Evolutionary conservation across 1,140 invertebrate species (phyloP).

Genomic region (Trichoplusia ni): DNA sequence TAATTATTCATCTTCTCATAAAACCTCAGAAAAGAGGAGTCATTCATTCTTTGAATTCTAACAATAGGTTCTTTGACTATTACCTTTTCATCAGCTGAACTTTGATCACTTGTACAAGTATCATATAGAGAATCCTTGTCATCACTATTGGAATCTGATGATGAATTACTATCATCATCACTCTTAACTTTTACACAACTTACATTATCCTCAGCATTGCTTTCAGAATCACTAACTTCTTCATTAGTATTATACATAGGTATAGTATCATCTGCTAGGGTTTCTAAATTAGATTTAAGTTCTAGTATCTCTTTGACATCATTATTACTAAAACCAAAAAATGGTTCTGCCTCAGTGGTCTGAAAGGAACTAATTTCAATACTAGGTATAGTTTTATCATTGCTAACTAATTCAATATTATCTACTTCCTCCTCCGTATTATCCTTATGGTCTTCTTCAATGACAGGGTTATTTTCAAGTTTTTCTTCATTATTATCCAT

Average conservation of each 20-base stretch:
- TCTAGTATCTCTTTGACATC: not conserved
- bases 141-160: constrained; percentile 1
- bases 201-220: constrained; percentile 9
- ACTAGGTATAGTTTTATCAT: constrained; percentile 3
- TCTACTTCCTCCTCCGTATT: constrained; percentile 4
- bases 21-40: constrained; percentile 58
- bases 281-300: too few relatives aligned
- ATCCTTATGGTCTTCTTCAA: not conserved
- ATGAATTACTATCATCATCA: constrained; percentile 8
- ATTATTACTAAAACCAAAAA: constrained; percentile 53
- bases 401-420: not conserved
- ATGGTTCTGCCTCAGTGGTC: constrained; percentile 54
- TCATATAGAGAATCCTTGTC: constrained; percentile 47
- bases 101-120: constrained; percentile 44
- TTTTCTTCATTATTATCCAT: not conserved
- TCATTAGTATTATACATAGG: not conserved
- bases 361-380: constrained; percentile 34
- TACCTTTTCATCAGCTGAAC: constrained; percentile 15
- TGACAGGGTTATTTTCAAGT: not conserved
- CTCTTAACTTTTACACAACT: not conserved
- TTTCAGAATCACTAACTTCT: not conserved
- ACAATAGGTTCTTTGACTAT: constrained; percentile 47
- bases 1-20: constrained; percentile 41
- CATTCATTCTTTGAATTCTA: constrained; percentile 52
- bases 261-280: not conserved